Evolutionary conservation across 2,888 invertebrate species (phyloP).

Genomic region (Oxystoma pomonae): DNA sequence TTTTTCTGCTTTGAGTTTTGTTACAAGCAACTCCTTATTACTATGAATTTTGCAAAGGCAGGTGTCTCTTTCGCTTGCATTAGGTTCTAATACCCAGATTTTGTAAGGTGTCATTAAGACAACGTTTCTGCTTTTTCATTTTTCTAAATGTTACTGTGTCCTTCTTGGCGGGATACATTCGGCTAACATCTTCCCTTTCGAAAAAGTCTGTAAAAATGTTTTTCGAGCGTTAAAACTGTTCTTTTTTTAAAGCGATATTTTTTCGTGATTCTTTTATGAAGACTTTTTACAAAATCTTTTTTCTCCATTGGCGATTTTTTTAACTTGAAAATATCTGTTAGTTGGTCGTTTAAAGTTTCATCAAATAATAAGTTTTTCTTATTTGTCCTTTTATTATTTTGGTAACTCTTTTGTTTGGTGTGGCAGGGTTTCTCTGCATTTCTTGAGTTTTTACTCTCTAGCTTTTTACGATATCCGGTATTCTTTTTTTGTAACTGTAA

Average conservation of each 20-base stretch:
- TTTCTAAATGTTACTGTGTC: slow-evolving; percentile 4
- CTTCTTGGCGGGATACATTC: neutral
- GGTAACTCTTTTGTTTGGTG: slow-evolving; percentile 1
- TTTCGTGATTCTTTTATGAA: neutral
- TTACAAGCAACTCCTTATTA: neutral
- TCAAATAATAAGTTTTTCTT: neutral
- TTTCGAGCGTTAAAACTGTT: neutral
- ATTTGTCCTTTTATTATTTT: neutral
- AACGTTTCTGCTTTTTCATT: neutral
- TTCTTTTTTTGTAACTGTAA: neutral
- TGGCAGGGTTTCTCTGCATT: neutral
- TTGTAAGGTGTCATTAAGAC: neutral
- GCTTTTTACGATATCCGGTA: neutral
- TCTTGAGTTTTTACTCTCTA: neutral
- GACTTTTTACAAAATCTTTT: neutral
- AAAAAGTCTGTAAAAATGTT: neutral
- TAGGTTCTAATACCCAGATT: slow-evolving; percentile 2
- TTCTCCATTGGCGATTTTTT: neutral
- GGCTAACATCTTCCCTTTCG: neutral
- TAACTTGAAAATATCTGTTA: neutral
- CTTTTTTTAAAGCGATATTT: neutral
- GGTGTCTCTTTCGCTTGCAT: neutral
- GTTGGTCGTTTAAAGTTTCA: neutral
- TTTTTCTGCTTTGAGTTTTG: neutral
- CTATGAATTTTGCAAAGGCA: neutral